Conservation (phyloP, 1,140 invertebrate species). For the Euura saliciscinereae region DNA sequence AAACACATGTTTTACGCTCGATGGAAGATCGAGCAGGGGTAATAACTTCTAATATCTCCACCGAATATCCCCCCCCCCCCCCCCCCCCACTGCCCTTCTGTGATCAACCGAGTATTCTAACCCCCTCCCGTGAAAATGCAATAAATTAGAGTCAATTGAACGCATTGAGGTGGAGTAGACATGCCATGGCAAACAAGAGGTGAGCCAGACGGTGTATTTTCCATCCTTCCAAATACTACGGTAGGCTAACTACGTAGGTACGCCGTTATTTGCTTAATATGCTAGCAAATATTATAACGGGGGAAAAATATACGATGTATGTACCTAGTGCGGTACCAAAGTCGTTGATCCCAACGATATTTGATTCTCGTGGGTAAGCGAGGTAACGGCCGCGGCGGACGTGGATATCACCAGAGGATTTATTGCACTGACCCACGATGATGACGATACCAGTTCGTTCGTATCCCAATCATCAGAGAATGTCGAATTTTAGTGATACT, state of each 20-base stretch:
- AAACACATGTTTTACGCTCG: slow-evolving; percentile 1
- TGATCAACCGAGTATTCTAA: neutral
- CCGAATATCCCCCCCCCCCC: neutral
- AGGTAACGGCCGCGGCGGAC: too few relatives aligned
- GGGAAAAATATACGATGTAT: neutral
- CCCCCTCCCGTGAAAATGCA: neutral
- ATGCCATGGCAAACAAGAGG: neutral
- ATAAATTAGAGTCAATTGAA: slow-evolving; percentile 1
- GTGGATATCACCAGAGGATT: too few relatives aligned
- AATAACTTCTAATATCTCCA: too few relatives aligned
- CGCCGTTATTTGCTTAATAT: neutral
- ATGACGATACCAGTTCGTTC: too few relatives aligned
- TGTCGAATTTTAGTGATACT: too few relatives aligned
- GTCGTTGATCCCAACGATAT: slow-evolving; percentile 5
- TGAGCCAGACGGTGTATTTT: neutral
- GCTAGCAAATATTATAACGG: neutral
- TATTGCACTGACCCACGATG: too few relatives aligned
- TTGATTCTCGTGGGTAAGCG: neutral
- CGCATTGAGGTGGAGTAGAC: neutral
- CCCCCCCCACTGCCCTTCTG: too few relatives aligned
- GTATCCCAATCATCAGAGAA: too few relatives aligned
- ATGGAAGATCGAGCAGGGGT: neutral
- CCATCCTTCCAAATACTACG: neutral
- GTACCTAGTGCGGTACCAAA: neutral
- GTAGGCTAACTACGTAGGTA: neutral